These are phyloP conservation scores for Drosophila nr. medialis DNA, from an alignment of 2,888 invertebrate species.

Conservation along the genomic window DNA sequence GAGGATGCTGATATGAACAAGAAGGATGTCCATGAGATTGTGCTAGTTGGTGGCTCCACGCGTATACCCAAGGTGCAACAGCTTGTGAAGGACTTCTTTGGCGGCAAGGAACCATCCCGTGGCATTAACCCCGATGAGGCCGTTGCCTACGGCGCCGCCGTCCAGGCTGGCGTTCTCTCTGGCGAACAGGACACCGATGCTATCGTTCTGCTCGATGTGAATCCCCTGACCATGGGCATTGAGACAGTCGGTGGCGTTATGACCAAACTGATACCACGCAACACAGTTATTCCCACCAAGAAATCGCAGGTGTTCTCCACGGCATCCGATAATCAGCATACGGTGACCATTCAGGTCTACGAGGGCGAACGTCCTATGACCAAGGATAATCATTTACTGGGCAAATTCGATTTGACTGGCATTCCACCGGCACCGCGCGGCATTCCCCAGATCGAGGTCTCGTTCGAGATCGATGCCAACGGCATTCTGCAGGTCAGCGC, in stretches of 20 bases:
- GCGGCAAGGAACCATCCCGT: conserved; percentile 98
- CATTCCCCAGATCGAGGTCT: conserved; percentile 97
- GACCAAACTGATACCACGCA: conserved; percentile 99
- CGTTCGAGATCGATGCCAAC: conserved; percentile 97
- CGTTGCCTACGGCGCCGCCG: conserved; percentile 99
- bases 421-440: conserved; percentile 98
- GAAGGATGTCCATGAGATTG: conserved; percentile 99
- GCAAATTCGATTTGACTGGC: conserved; percentile 98
- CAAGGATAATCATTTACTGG: conserved; percentile 99
- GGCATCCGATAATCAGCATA: conserved; percentile 99
- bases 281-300: conserved; percentile 99
- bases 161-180: conserved; percentile 98
- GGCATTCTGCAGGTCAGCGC: conserved; percentile 98
- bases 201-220: conserved; percentile 98
- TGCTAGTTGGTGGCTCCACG: conserved; percentile 99
- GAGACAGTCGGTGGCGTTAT: conserved; percentile 99
- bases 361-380: conserved; percentile 99
- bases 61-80: conserved; percentile 99
- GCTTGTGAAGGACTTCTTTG: conserved; percentile 96
- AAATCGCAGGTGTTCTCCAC: conserved; percentile 99
- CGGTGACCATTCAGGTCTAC: conserved; percentile 99
- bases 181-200: conserved; percentile 98
- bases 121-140: conserved; percentile 99
- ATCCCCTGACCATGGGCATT: conserved; percentile 99
- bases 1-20: conserved; percentile 99